Percentiles rank a stretch among this genome's conserved stretches.
phyloP scores from a whole-genome alignment of 2,888 invertebrate genomes.

The Unio pictorum region DNA sequence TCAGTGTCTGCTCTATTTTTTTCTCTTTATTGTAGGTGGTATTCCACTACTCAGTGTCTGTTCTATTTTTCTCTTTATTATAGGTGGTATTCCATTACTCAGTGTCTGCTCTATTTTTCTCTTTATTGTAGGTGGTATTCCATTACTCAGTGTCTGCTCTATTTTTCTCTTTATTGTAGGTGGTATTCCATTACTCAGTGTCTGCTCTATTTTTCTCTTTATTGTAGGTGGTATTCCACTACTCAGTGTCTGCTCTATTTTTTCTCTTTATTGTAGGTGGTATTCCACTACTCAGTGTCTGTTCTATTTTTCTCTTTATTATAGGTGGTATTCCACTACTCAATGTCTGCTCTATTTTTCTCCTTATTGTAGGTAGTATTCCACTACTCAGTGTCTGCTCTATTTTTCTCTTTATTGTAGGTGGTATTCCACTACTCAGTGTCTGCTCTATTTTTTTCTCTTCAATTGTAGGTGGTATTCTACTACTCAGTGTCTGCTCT shows the following conservation, averaged over 20 bases:
- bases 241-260: constrained; percentile 64
- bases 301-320: constrained; percentile 5
- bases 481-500: constrained; percentile 77
- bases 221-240: constrained; percentile 83
- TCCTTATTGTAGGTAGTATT: constrained; percentile 77
- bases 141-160: constrained; percentile 77
- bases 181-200: constrained; percentile 83
- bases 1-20: too few species aligned
- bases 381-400: constrained; percentile 77
- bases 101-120: background rate
- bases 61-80: constrained; percentile 6
- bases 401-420: constrained; percentile 52
- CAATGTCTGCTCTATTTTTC: background rate
- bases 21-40: constrained; percentile 74
- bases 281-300: constrained; percentile 82
- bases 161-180: constrained; percentile 62
- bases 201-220: background rate
- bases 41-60: constrained; percentile 80
- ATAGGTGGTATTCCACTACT: constrained; percentile 85
- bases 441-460: background rate
- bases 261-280: constrained; percentile 71
- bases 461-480: constrained; percentile 79
- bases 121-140: constrained; percentile 77
- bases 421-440: constrained; percentile 84
- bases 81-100: constrained; percentile 85